Base-by-base conservation (phyloP, 2,888 invertebrate genomes). In the Synergus gifuensis region DNA sequence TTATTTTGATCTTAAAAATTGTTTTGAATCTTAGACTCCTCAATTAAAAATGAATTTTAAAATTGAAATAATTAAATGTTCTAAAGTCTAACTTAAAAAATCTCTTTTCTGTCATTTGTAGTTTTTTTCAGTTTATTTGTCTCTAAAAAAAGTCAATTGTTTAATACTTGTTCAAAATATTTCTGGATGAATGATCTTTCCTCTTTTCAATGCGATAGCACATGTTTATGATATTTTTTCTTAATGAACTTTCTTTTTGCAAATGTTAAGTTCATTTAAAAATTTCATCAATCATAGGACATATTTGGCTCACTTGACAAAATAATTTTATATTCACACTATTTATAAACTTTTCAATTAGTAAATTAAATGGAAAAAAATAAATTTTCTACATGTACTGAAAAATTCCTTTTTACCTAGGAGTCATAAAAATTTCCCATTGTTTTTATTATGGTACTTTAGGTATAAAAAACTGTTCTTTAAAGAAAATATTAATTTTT, bases 191-290 rank as follows among this genome's bases (percentile, higher is more conserved):
- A n/a, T 54, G n/a, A 54, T 49, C n/a, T 28, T 28, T 28, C 28
- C 22, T 18, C 36, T 44, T 76, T 62, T n/a, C 62, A 76, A 62
- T 62, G 60, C 62, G 42, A 76, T 44, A 63, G 16, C 7, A 76
- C 62, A 22, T 62, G 22, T 22, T 62, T 18, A 11, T 60, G 44
- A 18, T 44, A 18, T 76, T 76, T 36, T 62, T 54, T 44, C 14
- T 76, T 14, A 54, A 73, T 73, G 8, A 46, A 67, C 46, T 18
- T 67, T 44, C 7, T 22, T 67, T 60, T 18, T 60, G 18, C 18
- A 12, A 14, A 67, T 22, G 22, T 14, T 28, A 16, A 18, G 22
- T 69, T 69, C 16, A 28, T 36, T 49, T 4, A 28, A 49, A 28
- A 69, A 28, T 28, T 16, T 69, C 46, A 28, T 28, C 22, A 28